Evolutionary conservation across 2,797 vertebrate species (phyloP).

Genomic region (Perodicticus potto): DNA sequence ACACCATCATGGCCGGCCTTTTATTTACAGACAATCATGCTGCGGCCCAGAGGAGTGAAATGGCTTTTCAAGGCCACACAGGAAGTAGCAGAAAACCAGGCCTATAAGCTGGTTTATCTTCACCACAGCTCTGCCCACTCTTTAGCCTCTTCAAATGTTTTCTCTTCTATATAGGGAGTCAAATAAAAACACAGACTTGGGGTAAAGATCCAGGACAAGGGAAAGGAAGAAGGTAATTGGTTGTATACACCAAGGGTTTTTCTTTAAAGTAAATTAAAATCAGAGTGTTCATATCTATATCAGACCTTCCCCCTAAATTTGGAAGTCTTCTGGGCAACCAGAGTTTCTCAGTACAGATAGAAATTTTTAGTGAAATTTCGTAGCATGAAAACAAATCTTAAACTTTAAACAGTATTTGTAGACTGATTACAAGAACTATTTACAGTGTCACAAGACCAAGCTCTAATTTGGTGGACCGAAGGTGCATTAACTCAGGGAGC

Average conservation of each 20-base stretch:
- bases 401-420: neutral
- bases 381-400: neutral
- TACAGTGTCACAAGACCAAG: neutral
- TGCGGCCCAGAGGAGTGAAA: neutral
- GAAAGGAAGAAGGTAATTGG: neutral
- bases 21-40: neutral
- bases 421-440: neutral
- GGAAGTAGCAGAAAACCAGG: neutral
- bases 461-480: neutral
- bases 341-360: neutral
- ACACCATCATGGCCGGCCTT: too few species aligned
- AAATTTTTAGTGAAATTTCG: neutral
- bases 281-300: neutral
- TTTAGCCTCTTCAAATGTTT: neutral
- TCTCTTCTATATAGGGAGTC: neutral
- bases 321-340: neutral
- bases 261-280: conserved; percentile 21
- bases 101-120: neutral
- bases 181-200: conserved; percentile 16
- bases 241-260: neutral
- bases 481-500: neutral
- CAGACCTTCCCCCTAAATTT: neutral
- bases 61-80: neutral
- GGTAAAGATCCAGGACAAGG: neutral
- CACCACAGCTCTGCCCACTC: too few species aligned